phyloP scores from a whole-genome alignment of 2,113 vertebrate genomes.

The Pseudorasbora parva region DNA sequence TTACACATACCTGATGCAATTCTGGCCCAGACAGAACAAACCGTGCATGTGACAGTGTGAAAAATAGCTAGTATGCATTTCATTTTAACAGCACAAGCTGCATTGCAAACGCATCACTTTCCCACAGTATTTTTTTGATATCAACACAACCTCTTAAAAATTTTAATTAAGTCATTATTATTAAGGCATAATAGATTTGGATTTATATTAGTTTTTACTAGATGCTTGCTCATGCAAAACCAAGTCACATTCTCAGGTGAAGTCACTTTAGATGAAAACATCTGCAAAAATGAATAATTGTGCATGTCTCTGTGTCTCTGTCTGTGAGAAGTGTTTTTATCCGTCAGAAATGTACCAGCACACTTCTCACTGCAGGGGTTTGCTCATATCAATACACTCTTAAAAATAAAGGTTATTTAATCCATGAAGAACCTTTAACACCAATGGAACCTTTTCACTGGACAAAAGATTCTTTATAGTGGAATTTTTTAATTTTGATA shows the following conservation, averaged over 20 bases:
- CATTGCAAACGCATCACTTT: background rate
- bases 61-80: background rate
- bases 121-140: background rate
- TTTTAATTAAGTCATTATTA: background rate
- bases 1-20: constrained; percentile 14
- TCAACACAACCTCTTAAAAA: background rate
- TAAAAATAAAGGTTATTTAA: too few relatives aligned
- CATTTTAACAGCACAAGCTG: background rate
- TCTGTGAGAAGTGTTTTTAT: background rate
- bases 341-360: background rate
- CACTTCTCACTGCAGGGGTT: background rate
- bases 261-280: background rate
- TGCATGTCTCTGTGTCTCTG: background rate
- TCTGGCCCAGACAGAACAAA: background rate
- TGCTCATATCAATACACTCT: background rate
- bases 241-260: background rate
- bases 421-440: too few relatives aligned
- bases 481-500: too few relatives aligned
- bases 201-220: background rate
- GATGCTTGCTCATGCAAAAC: background rate
- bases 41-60: background rate
- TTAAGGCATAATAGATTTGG: background rate
- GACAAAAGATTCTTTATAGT: too few relatives aligned
- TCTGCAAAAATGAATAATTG: background rate
- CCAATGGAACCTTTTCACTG: too few relatives aligned